phyloP scores from a whole-genome alignment of 2,797 vertebrate species.

The Meriones psammophilus region DNA sequence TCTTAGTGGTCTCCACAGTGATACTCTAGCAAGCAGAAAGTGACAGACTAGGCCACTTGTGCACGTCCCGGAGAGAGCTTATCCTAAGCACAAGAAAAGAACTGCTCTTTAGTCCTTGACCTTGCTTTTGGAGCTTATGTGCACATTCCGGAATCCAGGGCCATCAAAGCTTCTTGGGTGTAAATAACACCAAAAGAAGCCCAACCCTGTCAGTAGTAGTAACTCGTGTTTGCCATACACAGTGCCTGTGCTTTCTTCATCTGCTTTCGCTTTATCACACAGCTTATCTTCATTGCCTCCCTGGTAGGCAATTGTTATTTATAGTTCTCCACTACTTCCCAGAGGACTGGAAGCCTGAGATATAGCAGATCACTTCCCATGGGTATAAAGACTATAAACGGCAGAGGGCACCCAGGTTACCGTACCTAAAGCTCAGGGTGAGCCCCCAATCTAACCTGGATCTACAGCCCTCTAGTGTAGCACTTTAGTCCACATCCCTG shows the following conservation, averaged over 20 bases:
- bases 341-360: neutral
- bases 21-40: neutral
- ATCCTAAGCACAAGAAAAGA: neutral
- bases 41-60: neutral
- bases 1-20: neutral
- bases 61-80: neutral
- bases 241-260: neutral
- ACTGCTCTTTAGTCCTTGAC: neutral
- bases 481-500: fast-evolving
- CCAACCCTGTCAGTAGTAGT: neutral
- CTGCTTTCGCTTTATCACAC: neutral
- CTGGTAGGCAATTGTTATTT: neutral
- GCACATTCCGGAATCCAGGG: neutral
- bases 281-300: neutral
- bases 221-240: too few species aligned
- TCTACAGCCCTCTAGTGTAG: neutral
- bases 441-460: neutral
- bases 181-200: neutral
- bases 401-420: neutral
- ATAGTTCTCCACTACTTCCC: neutral
- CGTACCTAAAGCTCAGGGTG: neutral
- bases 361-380: neutral
- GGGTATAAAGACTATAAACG: neutral
- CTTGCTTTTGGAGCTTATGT: constrained; percentile 10
- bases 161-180: neutral